Evolutionary conservation across 2,113 vertebrate species (phyloP).

Genomic region (Bettongia penicillata): DNA sequence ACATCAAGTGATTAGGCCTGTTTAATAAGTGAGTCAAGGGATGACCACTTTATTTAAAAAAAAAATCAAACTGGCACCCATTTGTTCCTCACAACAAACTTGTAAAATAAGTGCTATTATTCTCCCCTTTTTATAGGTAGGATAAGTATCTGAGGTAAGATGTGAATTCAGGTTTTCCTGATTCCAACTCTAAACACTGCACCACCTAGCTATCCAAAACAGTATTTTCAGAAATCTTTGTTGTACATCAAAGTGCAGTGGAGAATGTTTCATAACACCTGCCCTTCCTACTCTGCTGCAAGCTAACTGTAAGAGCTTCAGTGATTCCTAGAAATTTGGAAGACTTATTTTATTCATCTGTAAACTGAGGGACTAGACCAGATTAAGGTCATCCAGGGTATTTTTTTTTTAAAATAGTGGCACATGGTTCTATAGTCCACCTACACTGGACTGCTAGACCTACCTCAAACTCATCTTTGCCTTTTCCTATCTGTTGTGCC

Average conservation of each 20-base stretch:
- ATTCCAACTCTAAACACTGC: background rate
- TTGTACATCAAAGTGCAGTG: background rate
- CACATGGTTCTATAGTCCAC: background rate
- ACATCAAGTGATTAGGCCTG: too few relatives aligned
- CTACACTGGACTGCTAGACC: background rate
- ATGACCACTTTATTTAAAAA: too few relatives aligned
- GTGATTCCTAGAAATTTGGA: background rate
- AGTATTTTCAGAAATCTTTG: background rate
- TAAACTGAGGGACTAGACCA: background rate
- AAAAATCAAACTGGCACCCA: background rate
- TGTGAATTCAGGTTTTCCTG: background rate
- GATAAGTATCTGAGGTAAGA: background rate
- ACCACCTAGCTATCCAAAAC: background rate
- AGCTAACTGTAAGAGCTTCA: background rate
- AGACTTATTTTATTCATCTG: background rate
- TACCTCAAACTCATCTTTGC: background rate
- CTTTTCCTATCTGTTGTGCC: background rate
- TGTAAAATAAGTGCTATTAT: background rate
- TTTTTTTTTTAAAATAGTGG: background rate
- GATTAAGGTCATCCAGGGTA: background rate
- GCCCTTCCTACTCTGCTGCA: background rate
- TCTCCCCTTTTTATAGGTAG: background rate
- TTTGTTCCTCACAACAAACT: background rate
- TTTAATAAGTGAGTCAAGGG: too few relatives aligned
- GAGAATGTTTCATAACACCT: background rate